Evolutionary conservation across 1,140 invertebrate species (phyloP).

Genomic region (Archivesica marissinica): DNA sequence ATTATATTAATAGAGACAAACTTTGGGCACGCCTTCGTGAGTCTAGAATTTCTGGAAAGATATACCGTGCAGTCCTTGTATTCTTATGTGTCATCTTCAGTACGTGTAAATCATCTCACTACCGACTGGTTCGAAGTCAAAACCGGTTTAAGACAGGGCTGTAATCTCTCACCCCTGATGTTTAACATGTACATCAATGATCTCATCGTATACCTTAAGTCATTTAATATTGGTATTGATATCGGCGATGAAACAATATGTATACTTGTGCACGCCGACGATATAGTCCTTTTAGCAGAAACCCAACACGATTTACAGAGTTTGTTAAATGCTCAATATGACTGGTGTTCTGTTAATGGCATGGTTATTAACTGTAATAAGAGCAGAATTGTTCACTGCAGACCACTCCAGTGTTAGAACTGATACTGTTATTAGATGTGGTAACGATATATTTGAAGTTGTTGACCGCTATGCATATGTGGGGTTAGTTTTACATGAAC

Average conservation of each 20-base stretch:
- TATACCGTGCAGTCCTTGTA: not conserved
- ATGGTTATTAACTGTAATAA: constrained; percentile 44
- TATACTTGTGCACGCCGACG: constrained; percentile 43
- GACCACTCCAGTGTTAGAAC: not conserved
- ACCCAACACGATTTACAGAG: constrained; percentile 9
- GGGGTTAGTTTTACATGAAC: constrained; percentile 14
- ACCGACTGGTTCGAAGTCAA: constrained; percentile 14
- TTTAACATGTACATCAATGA: constrained; percentile 52
- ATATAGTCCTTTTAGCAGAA: constrained; percentile 24
- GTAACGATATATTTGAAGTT: not conserved
- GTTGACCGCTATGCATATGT: not conserved
- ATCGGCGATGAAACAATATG: constrained; percentile 26
- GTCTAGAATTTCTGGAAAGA: constrained; percentile 6
- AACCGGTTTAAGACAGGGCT: constrained; percentile 36
- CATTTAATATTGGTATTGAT: constrained; percentile 1
- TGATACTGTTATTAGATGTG: not conserved
- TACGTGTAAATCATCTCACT: not conserved
- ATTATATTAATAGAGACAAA: constrained; percentile 10
- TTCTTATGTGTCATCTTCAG: too few relatives aligned
- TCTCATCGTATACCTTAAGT: constrained; percentile 11
- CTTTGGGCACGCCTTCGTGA: not conserved
- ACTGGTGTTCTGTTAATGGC: constrained; percentile 22
- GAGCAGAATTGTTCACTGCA: constrained; percentile 33
- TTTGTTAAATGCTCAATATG: constrained; percentile 2
- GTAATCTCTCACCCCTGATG: constrained; percentile 38